Conservation (phyloP, 2,113 vertebrate genomes). For the Morone saxatilis region DNA sequence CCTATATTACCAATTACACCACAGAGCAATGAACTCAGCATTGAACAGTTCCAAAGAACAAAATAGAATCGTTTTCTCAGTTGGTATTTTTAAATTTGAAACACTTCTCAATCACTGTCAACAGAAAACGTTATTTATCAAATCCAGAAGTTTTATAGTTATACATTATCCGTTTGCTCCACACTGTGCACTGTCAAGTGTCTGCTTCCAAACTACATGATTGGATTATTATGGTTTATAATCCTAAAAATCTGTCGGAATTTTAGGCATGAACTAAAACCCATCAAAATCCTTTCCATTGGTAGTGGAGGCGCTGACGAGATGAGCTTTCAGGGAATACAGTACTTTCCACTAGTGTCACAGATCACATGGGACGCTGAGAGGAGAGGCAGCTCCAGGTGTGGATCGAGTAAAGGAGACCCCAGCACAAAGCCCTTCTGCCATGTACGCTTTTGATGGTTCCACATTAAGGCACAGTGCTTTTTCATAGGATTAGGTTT, state of each 20-base stretch:
- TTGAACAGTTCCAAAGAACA: background rate
- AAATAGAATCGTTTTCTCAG: background rate
- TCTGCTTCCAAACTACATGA: background rate
- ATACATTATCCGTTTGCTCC: background rate
- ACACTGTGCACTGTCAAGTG: background rate
- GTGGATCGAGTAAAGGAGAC: background rate
- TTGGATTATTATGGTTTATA: background rate
- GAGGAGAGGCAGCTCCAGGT: background rate
- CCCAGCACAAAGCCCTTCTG: background rate
- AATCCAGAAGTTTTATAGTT: background rate
- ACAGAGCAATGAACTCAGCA: background rate
- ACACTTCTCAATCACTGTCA: background rate
- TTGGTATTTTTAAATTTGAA: background rate
- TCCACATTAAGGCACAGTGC: background rate
- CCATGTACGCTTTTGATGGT: background rate
- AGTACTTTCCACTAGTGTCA: conserved; percentile 5
- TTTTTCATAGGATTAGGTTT: background rate
- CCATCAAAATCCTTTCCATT: too few relatives aligned
- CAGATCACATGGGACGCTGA: background rate
- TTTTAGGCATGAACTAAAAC: background rate
- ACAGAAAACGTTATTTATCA: background rate
- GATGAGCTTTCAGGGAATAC: background rate
- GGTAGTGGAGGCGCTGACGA: background rate
- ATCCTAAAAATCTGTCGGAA: background rate
- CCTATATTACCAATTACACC: background rate